phyloP scores from a whole-genome alignment of 1,140 invertebrate species.

The Heliconius congener region DNA sequence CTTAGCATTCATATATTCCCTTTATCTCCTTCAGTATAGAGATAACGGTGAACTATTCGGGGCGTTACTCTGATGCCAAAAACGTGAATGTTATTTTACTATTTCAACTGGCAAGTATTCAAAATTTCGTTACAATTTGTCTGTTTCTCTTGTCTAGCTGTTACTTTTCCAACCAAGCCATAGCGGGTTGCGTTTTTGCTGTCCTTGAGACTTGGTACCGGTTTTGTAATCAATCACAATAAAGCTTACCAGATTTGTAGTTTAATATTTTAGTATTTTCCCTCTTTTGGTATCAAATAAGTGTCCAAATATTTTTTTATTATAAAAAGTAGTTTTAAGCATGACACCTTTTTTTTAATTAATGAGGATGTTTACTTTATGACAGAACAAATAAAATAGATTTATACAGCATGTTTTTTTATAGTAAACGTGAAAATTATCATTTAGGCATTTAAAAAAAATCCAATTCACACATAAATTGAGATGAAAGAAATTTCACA shows the following conservation, averaged over 20 bases:
- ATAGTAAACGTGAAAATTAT: background rate
- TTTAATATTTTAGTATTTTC: background rate
- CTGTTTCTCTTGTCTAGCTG: slow-evolving; percentile 14
- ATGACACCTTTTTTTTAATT: too few relatives aligned
- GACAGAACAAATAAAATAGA: too few relatives aligned
- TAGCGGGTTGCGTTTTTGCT: slow-evolving; percentile 14
- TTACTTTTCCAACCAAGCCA: slow-evolving; percentile 4
- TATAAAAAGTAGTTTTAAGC: too few relatives aligned
- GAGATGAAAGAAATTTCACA: too few relatives aligned
- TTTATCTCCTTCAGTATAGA: slow-evolving; percentile 24
- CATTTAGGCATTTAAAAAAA: background rate
- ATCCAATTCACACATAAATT: too few relatives aligned
- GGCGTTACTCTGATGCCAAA: slow-evolving; percentile 31
- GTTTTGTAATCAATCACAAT: background rate
- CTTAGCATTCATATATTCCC: slow-evolving; percentile 19
- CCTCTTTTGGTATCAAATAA: background rate
- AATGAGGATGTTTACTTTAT: background rate
- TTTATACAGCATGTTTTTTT: background rate
- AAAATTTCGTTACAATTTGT: slow-evolving; percentile 32
- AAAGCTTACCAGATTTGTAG: background rate
- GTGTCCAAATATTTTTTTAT: too few relatives aligned
- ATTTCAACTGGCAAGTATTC: slow-evolving; percentile 37
- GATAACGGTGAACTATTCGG: slow-evolving; percentile 22
- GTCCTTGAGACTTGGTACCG: background rate
- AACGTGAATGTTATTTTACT: slow-evolving; percentile 34